phyloP scores from a whole-genome alignment of 2,113 vertebrate species.

The Dasyurus viverrinus region DNA sequence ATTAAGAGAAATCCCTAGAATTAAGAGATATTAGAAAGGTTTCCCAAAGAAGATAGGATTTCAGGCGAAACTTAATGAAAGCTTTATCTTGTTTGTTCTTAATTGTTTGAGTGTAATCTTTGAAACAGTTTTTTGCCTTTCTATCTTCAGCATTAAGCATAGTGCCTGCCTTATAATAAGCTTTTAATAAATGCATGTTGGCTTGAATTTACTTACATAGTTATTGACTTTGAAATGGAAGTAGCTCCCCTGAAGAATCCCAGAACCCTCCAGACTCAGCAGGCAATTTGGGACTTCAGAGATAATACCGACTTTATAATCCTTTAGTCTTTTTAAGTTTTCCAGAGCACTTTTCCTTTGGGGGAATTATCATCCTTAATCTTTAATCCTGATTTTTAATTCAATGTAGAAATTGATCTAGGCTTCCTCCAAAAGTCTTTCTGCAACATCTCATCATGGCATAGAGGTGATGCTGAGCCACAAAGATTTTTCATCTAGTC shows the following conservation, averaged over 20 bases:
- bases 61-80: background rate
- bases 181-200: background rate
- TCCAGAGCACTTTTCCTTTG: background rate
- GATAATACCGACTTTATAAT: background rate
- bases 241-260: background rate
- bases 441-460: background rate
- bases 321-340: background rate
- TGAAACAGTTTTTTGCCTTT: background rate
- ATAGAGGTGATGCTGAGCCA: background rate
- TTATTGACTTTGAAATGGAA: background rate
- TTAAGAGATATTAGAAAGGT: background rate
- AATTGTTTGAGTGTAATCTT: background rate
- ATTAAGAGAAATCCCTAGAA: background rate
- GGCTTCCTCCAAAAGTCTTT: background rate
- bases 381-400: background rate
- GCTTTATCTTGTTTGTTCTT: background rate
- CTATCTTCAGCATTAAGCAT: background rate
- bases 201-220: background rate
- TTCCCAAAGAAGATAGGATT: background rate
- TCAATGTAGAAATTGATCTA: background rate
- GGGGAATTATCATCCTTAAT: background rate
- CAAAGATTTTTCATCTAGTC: background rate
- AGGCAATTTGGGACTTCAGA: background rate
- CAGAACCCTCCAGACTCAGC: background rate
- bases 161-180: background rate